Percentiles rank a stretch among this genome's conserved stretches.
Evolutionary conservation across 1,140 invertebrate species (phyloP).

Genomic region (Ditylenchus dipsaci): DNA sequence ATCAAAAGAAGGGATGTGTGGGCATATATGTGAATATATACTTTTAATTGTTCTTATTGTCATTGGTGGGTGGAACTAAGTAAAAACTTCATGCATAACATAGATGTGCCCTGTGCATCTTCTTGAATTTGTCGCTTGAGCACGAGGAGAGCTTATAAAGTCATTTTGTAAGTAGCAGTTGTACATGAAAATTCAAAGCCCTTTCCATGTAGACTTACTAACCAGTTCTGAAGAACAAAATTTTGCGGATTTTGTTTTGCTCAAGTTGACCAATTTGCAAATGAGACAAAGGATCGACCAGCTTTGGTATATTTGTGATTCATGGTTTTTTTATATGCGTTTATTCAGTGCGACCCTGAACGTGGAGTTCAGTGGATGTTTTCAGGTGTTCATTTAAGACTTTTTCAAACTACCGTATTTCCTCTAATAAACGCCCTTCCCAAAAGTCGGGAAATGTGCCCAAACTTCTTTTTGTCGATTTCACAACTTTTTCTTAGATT

Average conservation of each 20-base stretch:
- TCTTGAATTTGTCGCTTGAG: no score
- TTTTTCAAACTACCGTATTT: no score
- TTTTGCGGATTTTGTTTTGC: neutral
- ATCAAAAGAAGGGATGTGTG: no score
- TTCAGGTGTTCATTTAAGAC: neutral
- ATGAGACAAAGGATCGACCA: neutral
- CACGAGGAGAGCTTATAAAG: neutral
- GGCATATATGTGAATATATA: no score
- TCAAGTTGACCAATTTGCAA: neutral
- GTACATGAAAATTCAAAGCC: neutral
- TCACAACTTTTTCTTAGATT: no score
- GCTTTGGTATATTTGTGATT: neutral
- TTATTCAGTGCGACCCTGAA: neutral
- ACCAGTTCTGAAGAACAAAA: neutral
- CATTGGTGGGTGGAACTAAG: no score
- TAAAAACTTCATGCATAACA: no score
- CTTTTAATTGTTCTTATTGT: no score
- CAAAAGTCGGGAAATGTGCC: no score
- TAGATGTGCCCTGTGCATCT: no score
- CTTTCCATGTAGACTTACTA: neutral
- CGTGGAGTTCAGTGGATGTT: neutral
- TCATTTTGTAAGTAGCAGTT: neutral
- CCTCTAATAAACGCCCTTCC: no score
- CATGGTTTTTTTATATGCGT: neutral
- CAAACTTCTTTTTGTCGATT: no score